Base-by-base conservation (phyloP, 2,797 vertebrate species). In the Lemur catta region DNA sequence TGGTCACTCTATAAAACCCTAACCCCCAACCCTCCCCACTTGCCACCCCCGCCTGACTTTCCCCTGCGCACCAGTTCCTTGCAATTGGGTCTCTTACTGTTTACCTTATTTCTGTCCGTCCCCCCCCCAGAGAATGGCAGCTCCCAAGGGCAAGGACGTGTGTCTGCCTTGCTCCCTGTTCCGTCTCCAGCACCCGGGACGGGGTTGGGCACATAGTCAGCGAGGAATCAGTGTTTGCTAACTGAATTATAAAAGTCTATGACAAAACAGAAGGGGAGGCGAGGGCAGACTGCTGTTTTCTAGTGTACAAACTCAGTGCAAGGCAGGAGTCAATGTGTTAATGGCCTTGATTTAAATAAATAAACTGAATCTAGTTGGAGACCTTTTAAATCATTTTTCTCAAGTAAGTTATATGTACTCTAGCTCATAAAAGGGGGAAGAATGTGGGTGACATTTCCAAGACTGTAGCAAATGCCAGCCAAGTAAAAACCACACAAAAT, bases 401-500 rank as follows among this genome's bases (percentile, higher is more conserved):
- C 79, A 26, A 76, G 46, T 59, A 28, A 71, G 90, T 76, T 72
- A 1, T 24, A 46, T 0, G 61, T 6, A 22, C 43, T 74, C 12
- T 2, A 33, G 59, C 35, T 91, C 87, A 61, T 50, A 59, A 82
- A 91, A 41, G 59, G 8, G 71, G 24, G 41, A 95, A 78, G 52
- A 91, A 93, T 11, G 20, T 28, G 74, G 50, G 74, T 43, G 82
- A 74, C 63, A 38, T 89, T 82, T 50, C 92, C 92, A 93, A 82
- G 46, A 59, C 28, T 15, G 7, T 7, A 33, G 57, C 52, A 81
- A 38, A 33, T 1, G 2, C 11, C 63, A 12, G 81, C 7, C 55
- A 67, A 69, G 55, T 22, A 18, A 50, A n/a, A 89, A 78, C 13
- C 26, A 30, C 1, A 59, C 26, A 17, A 30, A 71, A 15, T 4